These are phyloP conservation scores for Spongia lamella DNA, from an alignment of 37 sponge, comb jelly and placozoan genomes.

Conservation along the genomic window DNA sequence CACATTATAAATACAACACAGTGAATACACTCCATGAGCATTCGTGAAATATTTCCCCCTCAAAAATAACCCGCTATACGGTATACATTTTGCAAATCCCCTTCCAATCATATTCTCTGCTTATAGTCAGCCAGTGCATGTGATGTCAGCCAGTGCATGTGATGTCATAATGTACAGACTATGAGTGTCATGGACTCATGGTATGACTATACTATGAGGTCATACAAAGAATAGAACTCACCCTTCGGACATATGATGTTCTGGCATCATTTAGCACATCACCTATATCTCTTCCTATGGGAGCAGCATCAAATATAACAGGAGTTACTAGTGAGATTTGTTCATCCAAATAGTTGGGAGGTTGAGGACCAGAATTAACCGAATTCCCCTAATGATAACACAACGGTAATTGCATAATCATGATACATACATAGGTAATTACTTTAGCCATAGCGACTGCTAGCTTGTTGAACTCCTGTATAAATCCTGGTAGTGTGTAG, in stretches of 20 bases:
- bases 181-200: too few species aligned
- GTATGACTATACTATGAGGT: too few species aligned
- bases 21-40: too few species aligned
- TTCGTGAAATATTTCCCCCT: too few species aligned
- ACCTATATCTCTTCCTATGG: conserved; percentile 34
- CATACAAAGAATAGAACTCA: too few species aligned
- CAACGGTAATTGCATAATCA: background rate
- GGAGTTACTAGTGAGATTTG: conserved; percentile 32
- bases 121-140: too few species aligned
- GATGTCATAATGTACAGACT: too few species aligned
- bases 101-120: too few species aligned
- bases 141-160: too few species aligned
- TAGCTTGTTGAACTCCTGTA: conserved; percentile 45
- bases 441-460: conserved; percentile 56
- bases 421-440: background rate
- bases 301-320: conserved; percentile 40
- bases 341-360: conserved; percentile 46
- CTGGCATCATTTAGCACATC: conserved; percentile 31
- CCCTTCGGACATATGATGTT: conserved; percentile 1
- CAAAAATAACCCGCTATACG: too few species aligned
- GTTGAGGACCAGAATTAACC: conserved; percentile 29
- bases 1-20: too few species aligned
- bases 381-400: background rate
- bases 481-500: conserved; percentile 62
- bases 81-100: too few species aligned